Conservation (phyloP, 2,797 vertebrate genomes). For the Sciurus vulgaris region DNA sequence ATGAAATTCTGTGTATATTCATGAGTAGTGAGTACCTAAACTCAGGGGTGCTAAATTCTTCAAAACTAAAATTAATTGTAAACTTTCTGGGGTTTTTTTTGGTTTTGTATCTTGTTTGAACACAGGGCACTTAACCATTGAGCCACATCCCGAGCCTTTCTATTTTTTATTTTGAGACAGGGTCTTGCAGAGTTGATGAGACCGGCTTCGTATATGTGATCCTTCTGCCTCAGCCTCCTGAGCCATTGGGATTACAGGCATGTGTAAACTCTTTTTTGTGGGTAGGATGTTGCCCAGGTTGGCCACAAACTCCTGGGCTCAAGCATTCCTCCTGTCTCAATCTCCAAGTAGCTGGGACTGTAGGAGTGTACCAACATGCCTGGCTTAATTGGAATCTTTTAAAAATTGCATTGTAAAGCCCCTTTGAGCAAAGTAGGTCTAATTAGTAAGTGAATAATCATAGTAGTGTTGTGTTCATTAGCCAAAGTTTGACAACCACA, state of each 20-base stretch:
- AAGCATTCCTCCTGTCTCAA: neutral
- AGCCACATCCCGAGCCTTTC: too few relatives aligned
- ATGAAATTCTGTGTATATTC: neutral
- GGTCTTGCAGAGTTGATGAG: too few relatives aligned
- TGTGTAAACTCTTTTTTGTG: too few relatives aligned
- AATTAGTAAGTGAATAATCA: constrained; percentile 3
- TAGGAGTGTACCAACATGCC: neutral
- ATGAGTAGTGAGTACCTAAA: neutral
- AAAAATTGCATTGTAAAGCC: constrained; percentile 3
- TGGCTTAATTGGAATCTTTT: neutral
- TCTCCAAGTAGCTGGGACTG: neutral
- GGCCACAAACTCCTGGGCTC: neutral
- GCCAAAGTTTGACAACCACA: neutral
- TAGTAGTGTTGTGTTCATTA: neutral
- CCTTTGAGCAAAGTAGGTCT: neutral
- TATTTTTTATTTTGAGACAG: neutral
- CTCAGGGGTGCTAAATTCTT: neutral
- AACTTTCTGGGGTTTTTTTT: too few relatives aligned
- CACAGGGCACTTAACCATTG: too few relatives aligned
- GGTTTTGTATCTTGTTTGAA: too few relatives aligned
- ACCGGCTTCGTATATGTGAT: too few relatives aligned
- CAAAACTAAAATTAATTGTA: constrained; percentile 41
- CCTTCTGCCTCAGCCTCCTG: too few relatives aligned
- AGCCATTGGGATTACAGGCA: too few relatives aligned
- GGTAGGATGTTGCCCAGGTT: neutral